A percentile compares a stretch with the other conserved stretches of the same genome.
Conservation (phyloP, 2,113 vertebrate species). For the Upupa epops region DNA sequence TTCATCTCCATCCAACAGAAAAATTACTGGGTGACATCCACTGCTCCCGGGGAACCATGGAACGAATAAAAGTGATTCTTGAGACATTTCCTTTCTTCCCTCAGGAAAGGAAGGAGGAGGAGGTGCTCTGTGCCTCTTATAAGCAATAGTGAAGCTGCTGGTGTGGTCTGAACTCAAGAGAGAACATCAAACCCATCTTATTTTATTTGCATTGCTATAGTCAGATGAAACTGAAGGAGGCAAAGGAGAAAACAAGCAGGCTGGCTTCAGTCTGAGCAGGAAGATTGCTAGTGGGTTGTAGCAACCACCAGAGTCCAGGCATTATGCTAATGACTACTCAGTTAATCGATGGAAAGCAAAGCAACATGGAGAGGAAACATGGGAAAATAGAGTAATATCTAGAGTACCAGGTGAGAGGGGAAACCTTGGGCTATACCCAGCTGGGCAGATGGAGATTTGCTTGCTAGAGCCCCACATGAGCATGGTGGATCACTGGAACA, state of each 20-base stretch:
- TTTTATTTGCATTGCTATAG: not conserved
- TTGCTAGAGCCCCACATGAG: not conserved
- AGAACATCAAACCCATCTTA: not conserved
- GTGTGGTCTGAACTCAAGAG: not conserved
- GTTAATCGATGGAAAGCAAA: not conserved
- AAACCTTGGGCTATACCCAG: not conserved
- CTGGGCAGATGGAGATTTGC: not conserved
- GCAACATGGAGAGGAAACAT: not conserved
- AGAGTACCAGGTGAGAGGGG: not conserved
- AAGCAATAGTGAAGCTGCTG: not conserved
- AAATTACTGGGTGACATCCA: not conserved
- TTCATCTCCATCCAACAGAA: not conserved
- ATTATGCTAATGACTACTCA: not conserved
- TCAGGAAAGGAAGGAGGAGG: not conserved
- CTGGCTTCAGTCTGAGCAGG: not conserved
- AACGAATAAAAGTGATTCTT: not conserved
- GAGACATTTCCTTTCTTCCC: not conserved
- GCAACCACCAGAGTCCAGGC: not conserved
- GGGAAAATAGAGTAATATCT: not conserved
- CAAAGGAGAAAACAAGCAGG: not conserved
- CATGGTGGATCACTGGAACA: too few species aligned
- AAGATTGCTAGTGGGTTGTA: not conserved
- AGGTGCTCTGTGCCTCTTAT: not conserved
- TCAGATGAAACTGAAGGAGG: not conserved
- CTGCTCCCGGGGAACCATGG: not conserved